Percentiles rank a stretch among this genome's conserved stretches.
These are phyloP conservation scores for Matsumyia berberina DNA, from an alignment of 2,888 invertebrate genomes.

Conservation along the genomic window DNA sequence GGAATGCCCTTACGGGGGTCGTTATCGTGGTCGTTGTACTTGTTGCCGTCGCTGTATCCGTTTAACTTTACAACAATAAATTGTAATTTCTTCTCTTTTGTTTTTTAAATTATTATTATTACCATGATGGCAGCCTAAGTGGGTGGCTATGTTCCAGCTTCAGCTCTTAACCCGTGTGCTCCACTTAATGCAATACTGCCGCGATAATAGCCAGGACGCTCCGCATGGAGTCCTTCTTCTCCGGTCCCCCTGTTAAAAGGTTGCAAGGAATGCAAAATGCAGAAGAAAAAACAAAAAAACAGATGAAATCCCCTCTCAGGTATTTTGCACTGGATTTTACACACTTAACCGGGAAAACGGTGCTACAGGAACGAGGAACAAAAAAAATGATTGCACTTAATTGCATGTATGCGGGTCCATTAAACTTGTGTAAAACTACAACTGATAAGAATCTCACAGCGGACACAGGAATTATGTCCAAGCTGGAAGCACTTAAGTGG, in stretches of 20 bases:
- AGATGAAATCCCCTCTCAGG: slow-evolving; percentile 50
- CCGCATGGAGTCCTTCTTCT: slow-evolving; percentile 28
- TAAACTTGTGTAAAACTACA: slow-evolving; percentile 76
- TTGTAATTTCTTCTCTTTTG: slow-evolving; percentile 54
- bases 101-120: slow-evolving; percentile 71
- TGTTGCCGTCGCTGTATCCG: slow-evolving; percentile 34
- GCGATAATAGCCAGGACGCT: slow-evolving; percentile 65
- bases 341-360: slow-evolving; percentile 41
- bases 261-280: slow-evolving; percentile 53
- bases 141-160: slow-evolving; percentile 61
- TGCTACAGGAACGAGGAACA: slow-evolving; percentile 36
- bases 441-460: slow-evolving; percentile 74
- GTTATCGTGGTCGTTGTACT: slow-evolving; percentile 16
- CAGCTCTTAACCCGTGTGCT: slow-evolving; percentile 59
- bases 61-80: slow-evolving; percentile 71
- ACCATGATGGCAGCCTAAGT: slow-evolving; percentile 69
- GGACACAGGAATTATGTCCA: slow-evolving; percentile 76
- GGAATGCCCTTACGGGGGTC: slow-evolving; percentile 19
- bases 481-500: slow-evolving; percentile 74
- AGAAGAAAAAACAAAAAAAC: slow-evolving; percentile 8
- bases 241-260: slow-evolving; percentile 47
- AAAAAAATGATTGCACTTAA: slow-evolving; percentile 74
- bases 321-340: slow-evolving; percentile 65
- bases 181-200: slow-evolving; percentile 70
- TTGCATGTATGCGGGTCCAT: slow-evolving; percentile 76